Evolutionary conservation across 2,888 invertebrate genomes (phyloP).

Genomic region (Cantharis lateralis): DNA sequence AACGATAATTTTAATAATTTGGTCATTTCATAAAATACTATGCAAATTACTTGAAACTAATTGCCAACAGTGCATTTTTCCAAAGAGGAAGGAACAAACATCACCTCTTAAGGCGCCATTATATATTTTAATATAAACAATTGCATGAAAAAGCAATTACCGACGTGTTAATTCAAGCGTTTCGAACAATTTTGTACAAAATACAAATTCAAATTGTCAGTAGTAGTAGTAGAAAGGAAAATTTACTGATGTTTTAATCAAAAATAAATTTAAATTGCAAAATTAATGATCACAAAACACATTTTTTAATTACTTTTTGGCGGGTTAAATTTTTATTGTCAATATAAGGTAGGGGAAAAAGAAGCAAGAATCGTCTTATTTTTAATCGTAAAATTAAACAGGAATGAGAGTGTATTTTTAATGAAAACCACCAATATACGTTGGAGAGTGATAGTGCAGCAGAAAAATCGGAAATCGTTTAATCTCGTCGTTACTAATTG

Average conservation of each 20-base stretch:
- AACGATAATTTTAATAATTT: neutral
- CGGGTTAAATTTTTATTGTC: neutral
- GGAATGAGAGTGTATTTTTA: neutral
- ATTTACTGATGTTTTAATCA: neutral
- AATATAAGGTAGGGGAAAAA: neutral
- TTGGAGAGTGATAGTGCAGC: neutral
- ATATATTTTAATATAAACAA: neutral
- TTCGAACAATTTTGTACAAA: neutral
- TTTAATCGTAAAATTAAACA: neutral
- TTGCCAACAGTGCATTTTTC: neutral
- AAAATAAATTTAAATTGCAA: neutral
- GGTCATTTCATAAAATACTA: neutral
- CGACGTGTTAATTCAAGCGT: neutral
- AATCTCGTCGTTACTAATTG: neutral
- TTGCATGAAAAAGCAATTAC: neutral
- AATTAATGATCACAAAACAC: neutral
- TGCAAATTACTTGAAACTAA: neutral
- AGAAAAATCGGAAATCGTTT: neutral
- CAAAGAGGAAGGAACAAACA: neutral
- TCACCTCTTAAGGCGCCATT: neutral
- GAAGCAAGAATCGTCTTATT: neutral
- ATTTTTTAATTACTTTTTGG: neutral
- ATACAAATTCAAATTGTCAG: neutral
- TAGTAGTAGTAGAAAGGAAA: neutral
- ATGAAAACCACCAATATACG: neutral